Evolutionary conservation across 1,140 invertebrate species (phyloP), one percentile per base, ranked within the genome.

Genomic region (Diabrotica undecimpunctata): DNA sequence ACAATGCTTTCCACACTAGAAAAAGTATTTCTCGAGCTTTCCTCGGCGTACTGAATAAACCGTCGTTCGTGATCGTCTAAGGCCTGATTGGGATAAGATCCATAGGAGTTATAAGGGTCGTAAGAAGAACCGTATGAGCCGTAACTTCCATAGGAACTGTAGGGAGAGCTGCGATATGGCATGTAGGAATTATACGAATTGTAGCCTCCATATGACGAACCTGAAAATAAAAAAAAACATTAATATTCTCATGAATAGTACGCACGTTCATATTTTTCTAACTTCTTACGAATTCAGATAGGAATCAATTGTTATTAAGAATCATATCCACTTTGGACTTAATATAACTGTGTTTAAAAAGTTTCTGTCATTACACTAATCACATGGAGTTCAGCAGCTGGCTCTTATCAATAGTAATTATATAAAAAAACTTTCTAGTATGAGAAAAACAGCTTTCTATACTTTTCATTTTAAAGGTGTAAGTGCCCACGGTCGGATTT

Each of bases 1-100:
- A 98, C 92, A 64, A 98, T 83, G 64, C 92, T 91, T 81, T 98
- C 94, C 71, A 99, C 94, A 11, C 93, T 96, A 73, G 96, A 90
- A 81, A 99, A 98, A 12, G 96, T 92, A 61, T 90, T 89, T 60
- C 94, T 83, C 0, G 94, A 93, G 73, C 88, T 94, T 73, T 97
- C 94, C 83, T 96, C 93, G 7, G 94, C 93, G 71, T 93, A 85
- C 75, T 93, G 90, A 62, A 92, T 87, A 78, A 96, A 92, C 56
- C 89, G 84, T 70, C 82, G 84, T 79, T 87, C 86, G 58, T 85
- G 82, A 79, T 87, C 84, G 64, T 83, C 84, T 67, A 79, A 78
- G 14, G 65, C 81, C 80, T 70, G 79, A 83, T 71, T 81, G 74
- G 65, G 81, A 80, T 73, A 75, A 10, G 62, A 66, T 62, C 66